Conservation (phyloP, 1,140 invertebrate genomes). For the Periplaneta americana region DNA sequence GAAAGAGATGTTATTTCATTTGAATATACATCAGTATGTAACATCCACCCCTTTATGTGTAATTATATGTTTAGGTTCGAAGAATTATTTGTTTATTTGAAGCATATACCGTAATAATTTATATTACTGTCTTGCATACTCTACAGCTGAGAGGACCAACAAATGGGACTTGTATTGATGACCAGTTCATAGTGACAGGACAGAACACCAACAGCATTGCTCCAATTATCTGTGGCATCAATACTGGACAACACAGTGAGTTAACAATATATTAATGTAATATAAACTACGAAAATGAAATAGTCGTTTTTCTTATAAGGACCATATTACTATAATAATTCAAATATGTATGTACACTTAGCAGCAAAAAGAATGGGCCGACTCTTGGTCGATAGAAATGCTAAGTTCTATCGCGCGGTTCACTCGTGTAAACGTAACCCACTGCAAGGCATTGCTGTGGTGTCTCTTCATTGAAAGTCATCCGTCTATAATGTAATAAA, state of each 20-base stretch:
- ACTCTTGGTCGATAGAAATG: too few species aligned
- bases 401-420: too few species aligned
- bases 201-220: constrained; percentile 60
- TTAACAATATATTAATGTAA: constrained; percentile 12
- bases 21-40: background rate
- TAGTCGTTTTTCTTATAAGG: too few species aligned
- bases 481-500: too few species aligned
- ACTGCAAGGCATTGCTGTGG: too few species aligned
- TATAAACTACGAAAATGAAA: too few species aligned
- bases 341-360: too few species aligned
- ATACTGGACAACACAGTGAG: constrained; percentile 68
- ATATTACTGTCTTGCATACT: constrained; percentile 11
- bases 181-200: constrained; percentile 61
- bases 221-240: constrained; percentile 66
- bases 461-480: too few species aligned
- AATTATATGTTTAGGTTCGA: too few species aligned
- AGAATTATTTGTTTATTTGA: background rate
- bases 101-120: background rate
- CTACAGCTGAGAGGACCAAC: constrained; percentile 57
- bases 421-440: too few species aligned
- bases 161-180: constrained; percentile 57
- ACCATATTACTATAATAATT: too few species aligned
- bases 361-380: too few species aligned
- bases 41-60: background rate
- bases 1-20: background rate